phyloP scores from a whole-genome alignment of 2,113 vertebrate species.

The Carassius carassius region DNA sequence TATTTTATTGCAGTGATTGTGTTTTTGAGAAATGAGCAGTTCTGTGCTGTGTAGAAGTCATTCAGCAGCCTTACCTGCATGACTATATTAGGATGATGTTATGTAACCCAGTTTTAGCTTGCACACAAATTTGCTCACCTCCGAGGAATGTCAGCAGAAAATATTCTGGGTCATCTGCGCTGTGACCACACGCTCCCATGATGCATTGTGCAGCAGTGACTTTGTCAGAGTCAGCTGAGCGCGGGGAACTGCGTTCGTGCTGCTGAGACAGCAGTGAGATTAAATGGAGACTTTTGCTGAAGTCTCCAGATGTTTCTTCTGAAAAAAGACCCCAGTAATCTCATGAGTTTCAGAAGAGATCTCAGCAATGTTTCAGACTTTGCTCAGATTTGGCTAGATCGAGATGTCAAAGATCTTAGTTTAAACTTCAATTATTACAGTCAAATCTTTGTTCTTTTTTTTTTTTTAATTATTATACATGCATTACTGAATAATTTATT shows the following conservation, averaged over 20 bases:
- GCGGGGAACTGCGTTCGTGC: background rate
- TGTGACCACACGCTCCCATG: slow-evolving; percentile 16
- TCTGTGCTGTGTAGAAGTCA: background rate
- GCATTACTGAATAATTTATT: no score
- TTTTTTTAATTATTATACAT: no score
- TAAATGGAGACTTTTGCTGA: background rate
- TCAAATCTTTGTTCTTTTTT: no score
- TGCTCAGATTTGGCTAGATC: no score
- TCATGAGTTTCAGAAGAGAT: background rate
- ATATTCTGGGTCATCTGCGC: slow-evolving; percentile 47
- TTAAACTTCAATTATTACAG: no score
- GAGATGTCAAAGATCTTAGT: no score
- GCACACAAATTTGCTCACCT: slow-evolving; percentile 17
- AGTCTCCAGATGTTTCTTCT: background rate
- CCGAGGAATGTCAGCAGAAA: slow-evolving; percentile 50
- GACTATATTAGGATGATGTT: slow-evolving; percentile 30
- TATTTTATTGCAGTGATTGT: background rate
- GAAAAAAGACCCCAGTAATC: background rate
- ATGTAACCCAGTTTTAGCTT: slow-evolving; percentile 41
- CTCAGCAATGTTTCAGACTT: background rate
- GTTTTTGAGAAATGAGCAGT: slow-evolving; percentile 9
- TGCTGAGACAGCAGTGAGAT: background rate
- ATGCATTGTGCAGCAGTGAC: slow-evolving; percentile 36
- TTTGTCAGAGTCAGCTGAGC: slow-evolving; percentile 38
- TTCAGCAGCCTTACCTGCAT: slow-evolving; percentile 5